These are phyloP conservation scores for Luperina nickerlii DNA, from an alignment of 2,888 invertebrate species.

Conservation along the genomic window DNA sequence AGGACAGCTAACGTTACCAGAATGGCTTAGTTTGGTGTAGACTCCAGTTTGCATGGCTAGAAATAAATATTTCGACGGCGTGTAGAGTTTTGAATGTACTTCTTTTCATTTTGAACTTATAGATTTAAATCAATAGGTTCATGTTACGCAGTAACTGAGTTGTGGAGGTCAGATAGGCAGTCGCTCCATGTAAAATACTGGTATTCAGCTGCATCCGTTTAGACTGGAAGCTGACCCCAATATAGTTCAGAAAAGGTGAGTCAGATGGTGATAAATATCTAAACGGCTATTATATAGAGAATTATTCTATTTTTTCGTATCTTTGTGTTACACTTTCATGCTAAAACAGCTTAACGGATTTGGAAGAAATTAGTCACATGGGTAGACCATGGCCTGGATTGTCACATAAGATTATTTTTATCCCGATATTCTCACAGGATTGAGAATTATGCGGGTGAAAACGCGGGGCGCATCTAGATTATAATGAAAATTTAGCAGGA, in stretches of 20 bases:
- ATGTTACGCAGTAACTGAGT: neutral
- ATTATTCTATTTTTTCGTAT: too few relatives aligned
- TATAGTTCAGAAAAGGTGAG: neutral
- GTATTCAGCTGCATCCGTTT: neutral
- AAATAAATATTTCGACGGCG: neutral
- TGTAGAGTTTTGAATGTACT: neutral
- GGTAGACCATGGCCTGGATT: too few relatives aligned
- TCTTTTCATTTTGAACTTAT: neutral
- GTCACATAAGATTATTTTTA: too few relatives aligned
- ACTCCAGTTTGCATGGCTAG: too few relatives aligned
- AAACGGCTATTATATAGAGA: too few relatives aligned
- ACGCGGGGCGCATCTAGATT: too few relatives aligned
- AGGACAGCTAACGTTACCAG: neutral
- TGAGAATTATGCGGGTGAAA: too few relatives aligned
- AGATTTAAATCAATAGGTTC: neutral
- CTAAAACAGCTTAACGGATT: too few relatives aligned
- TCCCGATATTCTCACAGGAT: too few relatives aligned
- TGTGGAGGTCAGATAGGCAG: neutral
- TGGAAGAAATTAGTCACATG: too few relatives aligned
- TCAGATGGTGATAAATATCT: neutral
- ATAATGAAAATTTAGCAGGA: neutral
- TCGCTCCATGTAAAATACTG: neutral
- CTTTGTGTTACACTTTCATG: too few relatives aligned
- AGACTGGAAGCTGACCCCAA: neutral
- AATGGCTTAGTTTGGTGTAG: neutral